Percentiles rank a stretch among this genome's conserved stretches.
phyloP scores from a whole-genome alignment of 2,888 invertebrate species.

The Trichogramma evanescens region DNA sequence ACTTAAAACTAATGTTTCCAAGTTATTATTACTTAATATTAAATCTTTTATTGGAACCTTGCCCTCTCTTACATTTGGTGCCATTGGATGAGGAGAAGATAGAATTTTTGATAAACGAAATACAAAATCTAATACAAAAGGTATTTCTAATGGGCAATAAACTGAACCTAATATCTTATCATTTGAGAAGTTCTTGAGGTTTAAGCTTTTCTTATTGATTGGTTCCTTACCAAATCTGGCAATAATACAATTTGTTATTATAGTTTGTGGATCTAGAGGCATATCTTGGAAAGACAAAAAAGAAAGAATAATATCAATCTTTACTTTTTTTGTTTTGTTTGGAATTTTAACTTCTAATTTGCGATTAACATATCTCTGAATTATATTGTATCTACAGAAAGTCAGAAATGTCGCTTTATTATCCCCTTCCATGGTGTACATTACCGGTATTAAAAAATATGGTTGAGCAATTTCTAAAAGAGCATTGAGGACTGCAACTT shows the following conservation, averaged over 20 bases:
- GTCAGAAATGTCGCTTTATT: conserved; percentile 36
- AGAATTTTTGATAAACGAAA: conserved; percentile 31
- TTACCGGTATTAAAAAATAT: conserved; percentile 35
- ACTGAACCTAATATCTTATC: conserved; percentile 33
- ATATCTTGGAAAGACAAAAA: conserved; percentile 32
- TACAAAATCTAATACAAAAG: conserved; percentile 33
- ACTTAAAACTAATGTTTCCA: conserved; percentile 28
- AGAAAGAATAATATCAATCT: conserved; percentile 39
- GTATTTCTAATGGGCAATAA: conserved; percentile 38
- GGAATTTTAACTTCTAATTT: conserved; percentile 29
- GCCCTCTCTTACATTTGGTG: conserved; percentile 21
- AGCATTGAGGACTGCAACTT: conserved; percentile 29
- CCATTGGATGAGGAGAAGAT: conserved; percentile 8
- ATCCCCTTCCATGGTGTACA: conserved; percentile 31
- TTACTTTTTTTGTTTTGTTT: conserved; percentile 26
- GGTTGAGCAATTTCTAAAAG: conserved; percentile 32
- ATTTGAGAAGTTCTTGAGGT: conserved; percentile 38
- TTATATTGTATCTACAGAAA: conserved; percentile 29
- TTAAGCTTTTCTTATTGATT: conserved; percentile 29
- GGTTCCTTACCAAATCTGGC: conserved; percentile 30
- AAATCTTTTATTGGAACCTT: conserved; percentile 38
- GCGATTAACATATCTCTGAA: conserved; percentile 33
- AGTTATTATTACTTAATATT: conserved; percentile 34
- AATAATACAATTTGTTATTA: conserved; percentile 31
- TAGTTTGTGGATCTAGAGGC: conserved; percentile 30